Base-by-base conservation (phyloP, 2,888 invertebrate species). In the Salticus scenicus region DNA sequence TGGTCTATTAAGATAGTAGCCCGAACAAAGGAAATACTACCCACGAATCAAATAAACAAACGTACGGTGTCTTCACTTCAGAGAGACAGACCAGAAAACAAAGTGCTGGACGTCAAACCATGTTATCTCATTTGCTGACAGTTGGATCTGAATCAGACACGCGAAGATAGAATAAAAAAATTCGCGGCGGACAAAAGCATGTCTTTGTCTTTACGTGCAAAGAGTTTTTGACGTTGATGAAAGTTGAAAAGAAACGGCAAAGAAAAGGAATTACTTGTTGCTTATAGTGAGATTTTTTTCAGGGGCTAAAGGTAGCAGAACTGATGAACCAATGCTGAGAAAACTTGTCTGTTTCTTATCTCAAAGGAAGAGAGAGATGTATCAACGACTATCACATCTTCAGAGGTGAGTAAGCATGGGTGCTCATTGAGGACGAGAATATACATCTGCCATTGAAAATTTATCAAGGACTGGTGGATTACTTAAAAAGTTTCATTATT, bases 91-190 rank as follows among this genome's bases (percentile, higher is more conserved):
- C 30, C 17, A 17, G 51, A 67, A 80, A 80, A 80, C 80, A 66
- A 80, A 80, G 80, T 80, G 71, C 57, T 57, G 71, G 64, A 42
- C 76, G 70, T 83, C 82, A 83, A 83, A 83, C 17, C 17, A 37
- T 63, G 76, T 83, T 83, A 83, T 83, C 82, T 27, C 64, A 27
- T 64, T 76, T 83, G 82, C 64, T 72, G 82, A 83, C 82, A 83
- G 82, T 64, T 76, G 75, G 76, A 83, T 83, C 76, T 83, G 71
- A 83, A 83, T 76, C 76, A 71, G 76, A 72, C 82, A 83, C 82
- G 82, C 82, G 82, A 57, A 83, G 47, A 47, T 76, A 67, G 17
- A 57, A 31, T n/a, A 4, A 42, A 27, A 42, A 42, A 70, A 41
- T 4, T 27, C 57, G 20, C 72, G 57, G 57, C 57, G 57, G 57